Percentiles rank a stretch among this genome's conserved stretches.
Conservation (phyloP, 1,140 invertebrate genomes). For the Watersipora subatra region DNA sequence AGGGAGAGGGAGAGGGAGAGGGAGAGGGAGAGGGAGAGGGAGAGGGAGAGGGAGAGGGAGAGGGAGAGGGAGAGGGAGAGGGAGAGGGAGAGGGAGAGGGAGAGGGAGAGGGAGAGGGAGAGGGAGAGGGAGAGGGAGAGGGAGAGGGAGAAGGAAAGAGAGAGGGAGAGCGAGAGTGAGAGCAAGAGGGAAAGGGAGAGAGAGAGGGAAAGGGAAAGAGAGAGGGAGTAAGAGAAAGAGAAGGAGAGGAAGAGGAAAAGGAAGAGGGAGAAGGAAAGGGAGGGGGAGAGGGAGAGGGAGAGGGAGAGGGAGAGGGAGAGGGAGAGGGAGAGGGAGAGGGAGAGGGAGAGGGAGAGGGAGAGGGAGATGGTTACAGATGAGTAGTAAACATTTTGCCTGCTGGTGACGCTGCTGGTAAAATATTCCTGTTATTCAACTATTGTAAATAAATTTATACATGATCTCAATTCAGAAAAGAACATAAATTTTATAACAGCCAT, state of each 20-base stretch:
- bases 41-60: not conserved
- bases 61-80: not conserved
- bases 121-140: constrained; percentile 7
- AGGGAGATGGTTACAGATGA: constrained; percentile 2
- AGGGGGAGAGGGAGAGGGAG: not conserved
- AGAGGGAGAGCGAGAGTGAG: too few species aligned
- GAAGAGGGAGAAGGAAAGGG: constrained; percentile 2
- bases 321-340: constrained; percentile 3
- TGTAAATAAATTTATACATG: too few species aligned
- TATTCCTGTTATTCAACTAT: not conserved
- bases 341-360: constrained; percentile 15
- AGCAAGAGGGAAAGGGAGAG: too few species aligned
- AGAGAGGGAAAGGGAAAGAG: constrained; percentile 1
- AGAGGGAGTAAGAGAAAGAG: constrained; percentile 5
- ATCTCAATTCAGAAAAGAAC: too few species aligned
- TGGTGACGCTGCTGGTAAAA: constrained; percentile 1
- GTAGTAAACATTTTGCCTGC: not conserved
- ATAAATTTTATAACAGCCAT: too few species aligned
- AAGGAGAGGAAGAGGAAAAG: constrained; percentile 4
- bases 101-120: constrained; percentile 6
- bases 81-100: constrained; percentile 1
- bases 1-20: not conserved
- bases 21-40: not conserved
- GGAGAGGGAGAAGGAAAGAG: constrained; percentile 4
- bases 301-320: not conserved